Percentiles rank a stretch among this genome's conserved stretches.
Conservation (phyloP, 1,140 invertebrate species). For the Uloborus diversus region DNA sequence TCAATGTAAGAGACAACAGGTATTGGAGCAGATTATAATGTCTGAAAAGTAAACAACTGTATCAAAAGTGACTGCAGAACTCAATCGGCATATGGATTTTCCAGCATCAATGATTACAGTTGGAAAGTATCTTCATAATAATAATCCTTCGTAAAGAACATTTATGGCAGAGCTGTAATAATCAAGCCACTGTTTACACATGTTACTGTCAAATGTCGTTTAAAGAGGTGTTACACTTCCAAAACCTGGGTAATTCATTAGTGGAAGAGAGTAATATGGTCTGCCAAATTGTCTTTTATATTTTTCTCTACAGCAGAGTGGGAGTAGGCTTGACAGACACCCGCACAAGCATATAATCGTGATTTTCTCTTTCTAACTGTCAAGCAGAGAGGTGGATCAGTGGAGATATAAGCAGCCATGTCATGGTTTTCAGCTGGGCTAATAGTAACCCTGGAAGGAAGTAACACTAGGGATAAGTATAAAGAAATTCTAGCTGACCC, state of each 20-base stretch:
- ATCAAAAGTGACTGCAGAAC: not conserved
- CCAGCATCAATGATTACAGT: not conserved
- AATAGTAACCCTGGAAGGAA: not conserved
- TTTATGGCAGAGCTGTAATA: not conserved
- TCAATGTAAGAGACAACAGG: slow-evolving; percentile 1
- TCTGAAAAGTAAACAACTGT: not conserved
- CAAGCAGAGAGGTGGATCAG: not conserved
- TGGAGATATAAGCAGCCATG: not conserved
- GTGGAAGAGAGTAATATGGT: slow-evolving; percentile 10
- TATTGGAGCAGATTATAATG: slow-evolving; percentile 4
- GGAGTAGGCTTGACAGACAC: not conserved
- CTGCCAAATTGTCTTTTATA: not conserved
- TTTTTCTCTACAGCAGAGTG: not conserved
- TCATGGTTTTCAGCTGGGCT: not conserved
- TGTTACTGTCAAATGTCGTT: not conserved
- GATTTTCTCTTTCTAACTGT: not conserved
- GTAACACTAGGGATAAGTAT: not conserved
- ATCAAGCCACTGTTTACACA: not conserved
- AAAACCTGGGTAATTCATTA: not conserved
- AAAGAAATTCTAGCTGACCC: not conserved
- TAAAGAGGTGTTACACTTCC: not conserved
- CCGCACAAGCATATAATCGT: not conserved
- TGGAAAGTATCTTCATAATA: slow-evolving; percentile 61
- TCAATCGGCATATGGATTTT: not conserved
- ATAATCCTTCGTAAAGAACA: no score